Base-by-base conservation (phyloP, 2,888 invertebrate genomes). In the Chorisops tibialis region DNA sequence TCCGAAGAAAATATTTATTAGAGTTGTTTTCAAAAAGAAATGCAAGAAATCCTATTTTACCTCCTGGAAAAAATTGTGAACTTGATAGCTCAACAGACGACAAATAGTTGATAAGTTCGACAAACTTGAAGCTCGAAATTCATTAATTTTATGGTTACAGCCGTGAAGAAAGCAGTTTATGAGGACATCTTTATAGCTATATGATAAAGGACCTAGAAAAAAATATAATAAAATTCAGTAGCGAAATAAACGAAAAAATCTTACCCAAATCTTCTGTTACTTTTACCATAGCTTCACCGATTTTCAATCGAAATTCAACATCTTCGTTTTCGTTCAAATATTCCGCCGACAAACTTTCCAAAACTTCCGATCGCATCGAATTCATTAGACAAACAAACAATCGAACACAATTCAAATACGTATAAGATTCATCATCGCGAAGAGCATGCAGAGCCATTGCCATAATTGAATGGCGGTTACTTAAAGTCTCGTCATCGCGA, bases 251-350 rank as follows among this genome's bases (percentile, higher is more conserved):
- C 18, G 14, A 7, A 19, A 21, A 6, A 43, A n/a, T 67, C 67
- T 61, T 63, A 74, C 77, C 77, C 30, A 79, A 65, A 54, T 75
- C 72, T 14, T 71, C 70, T 2, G 72, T 71, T 2, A 73, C 71
- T 68, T 76, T 78, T 0, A 79, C 65, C 12, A 79, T 71, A 1
- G 75, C 71, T 61, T 79, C 79, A 0, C 79, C 79, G 50, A 77
- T 70, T 18, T 78, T 72, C 21, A 79, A 65, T 9, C 78, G 70
- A 59, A 71, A 73, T 49, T 79, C 79, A 11, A 74, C 65, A 1
- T 65, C 66, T 2, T 69, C 69, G 0, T 70, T 67, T 2, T 73
- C 73, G 37, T 72, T 69, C 12, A 75, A 65, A 68, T 76, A 79
- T 52, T 78, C 77, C 49, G 73, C 74, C 18, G 73, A 70, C 11